These are phyloP conservation scores for Esox lucius DNA, from an alignment of 2,797 vertebrate species.

Conservation along the genomic window DNA sequence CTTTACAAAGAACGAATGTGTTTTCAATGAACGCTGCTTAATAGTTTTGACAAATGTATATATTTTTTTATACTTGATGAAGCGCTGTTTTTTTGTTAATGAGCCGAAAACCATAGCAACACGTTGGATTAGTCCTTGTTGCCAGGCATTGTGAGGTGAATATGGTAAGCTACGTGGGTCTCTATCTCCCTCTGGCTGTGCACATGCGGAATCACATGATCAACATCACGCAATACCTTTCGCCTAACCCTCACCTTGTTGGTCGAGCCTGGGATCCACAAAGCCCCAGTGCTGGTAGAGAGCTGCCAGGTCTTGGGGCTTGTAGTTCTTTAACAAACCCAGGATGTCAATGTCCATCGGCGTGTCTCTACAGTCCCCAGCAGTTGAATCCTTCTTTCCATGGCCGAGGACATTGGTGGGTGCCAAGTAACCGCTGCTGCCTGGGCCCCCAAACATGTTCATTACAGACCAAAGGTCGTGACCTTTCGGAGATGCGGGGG, in stretches of 20 bases:
- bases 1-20: too few species aligned
- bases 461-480: conserved; percentile 69
- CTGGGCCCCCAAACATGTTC: conserved; percentile 60
- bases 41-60: too few species aligned
- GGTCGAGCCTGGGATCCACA: conserved; percentile 81
- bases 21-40: too few species aligned
- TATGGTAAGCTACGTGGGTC: conserved; percentile 48
- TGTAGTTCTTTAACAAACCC: conserved; percentile 90
- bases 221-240: not conserved
- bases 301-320: conserved; percentile 88
- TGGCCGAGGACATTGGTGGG: conserved; percentile 61
- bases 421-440: conserved; percentile 62
- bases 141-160: not conserved
- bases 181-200: conserved; percentile 23
- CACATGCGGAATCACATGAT: not conserved
- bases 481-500: conserved; percentile 50
- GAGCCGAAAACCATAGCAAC: too few species aligned
- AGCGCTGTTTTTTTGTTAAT: too few species aligned
- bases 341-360: conserved; percentile 86
- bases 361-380: conserved; percentile 66
- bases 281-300: conserved; percentile 94
- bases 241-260: conserved; percentile 79
- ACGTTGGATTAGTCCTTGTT: too few species aligned
- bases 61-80: too few species aligned
- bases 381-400: conserved; percentile 76